These are phyloP conservation scores for Idris sp. DNA, from an alignment of 1,140 invertebrate genomes.

Conservation along the genomic window DNA sequence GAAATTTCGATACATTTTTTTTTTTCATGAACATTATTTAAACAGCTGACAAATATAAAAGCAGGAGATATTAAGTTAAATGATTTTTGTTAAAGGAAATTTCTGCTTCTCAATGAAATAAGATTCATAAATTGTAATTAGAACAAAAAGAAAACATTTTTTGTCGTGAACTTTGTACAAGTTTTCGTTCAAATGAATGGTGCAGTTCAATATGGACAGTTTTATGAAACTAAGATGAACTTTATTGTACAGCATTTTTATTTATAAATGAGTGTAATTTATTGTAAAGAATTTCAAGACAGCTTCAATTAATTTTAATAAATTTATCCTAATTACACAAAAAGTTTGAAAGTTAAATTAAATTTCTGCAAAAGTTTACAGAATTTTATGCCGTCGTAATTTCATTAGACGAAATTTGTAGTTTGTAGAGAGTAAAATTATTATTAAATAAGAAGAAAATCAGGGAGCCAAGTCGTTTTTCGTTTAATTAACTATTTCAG, in stretches of 20 bases:
- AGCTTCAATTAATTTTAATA: conserved; percentile 7
- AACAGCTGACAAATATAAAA: no score
- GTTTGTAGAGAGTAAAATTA: conserved; percentile 3
- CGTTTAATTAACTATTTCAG: not conserved
- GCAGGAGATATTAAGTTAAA: no score
- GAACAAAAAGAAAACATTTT: no score
- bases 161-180: no score
- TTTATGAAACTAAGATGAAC: conserved; percentile 20
- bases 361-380: conserved; percentile 18
- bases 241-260: conserved; percentile 19
- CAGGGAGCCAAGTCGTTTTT: not conserved
- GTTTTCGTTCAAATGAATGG: no score
- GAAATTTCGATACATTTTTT: no score
- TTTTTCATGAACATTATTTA: no score
- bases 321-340: conserved; percentile 36
- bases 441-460: conserved; percentile 2
- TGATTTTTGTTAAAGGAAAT: no score
- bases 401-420: conserved; percentile 6
- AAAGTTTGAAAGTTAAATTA: conserved; percentile 30
- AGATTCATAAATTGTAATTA: no score
- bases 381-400: conserved; percentile 13
- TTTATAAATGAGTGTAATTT: conserved; percentile 9
- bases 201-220: conserved; percentile 5
- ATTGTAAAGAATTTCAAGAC: conserved; percentile 15
- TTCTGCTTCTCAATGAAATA: no score